Percentiles rank a stretch among this genome's conserved stretches.
These are phyloP conservation scores for Drosophila nigrodunni DNA, from an alignment of 1,140 invertebrate genomes.

Conservation along the genomic window DNA sequence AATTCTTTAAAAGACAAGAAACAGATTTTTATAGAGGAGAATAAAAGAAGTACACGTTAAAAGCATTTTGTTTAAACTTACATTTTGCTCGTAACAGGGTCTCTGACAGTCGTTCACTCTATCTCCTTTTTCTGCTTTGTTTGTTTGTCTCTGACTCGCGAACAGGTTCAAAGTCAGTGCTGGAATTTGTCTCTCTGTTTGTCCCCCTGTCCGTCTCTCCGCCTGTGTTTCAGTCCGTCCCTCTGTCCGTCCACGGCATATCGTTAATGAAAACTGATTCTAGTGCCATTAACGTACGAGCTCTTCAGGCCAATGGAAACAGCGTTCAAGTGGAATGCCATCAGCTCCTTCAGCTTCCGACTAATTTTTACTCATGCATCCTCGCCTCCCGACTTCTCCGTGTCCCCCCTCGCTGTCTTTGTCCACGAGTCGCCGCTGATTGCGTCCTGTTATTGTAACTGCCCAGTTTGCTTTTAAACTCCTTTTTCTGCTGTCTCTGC, in stretches of 20 bases:
- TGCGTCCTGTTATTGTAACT: conserved; percentile 56
- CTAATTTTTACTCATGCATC: conserved; percentile 68
- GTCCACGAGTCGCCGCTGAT: conserved; percentile 65
- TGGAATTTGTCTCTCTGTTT: too few relatives aligned
- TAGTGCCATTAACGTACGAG: conserved; percentile 82
- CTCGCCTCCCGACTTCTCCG: conserved; percentile 8
- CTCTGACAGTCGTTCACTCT: not conserved
- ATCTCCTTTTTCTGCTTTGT: not conserved
- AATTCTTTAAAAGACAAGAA: too few relatives aligned
- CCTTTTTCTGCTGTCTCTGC: too few relatives aligned
- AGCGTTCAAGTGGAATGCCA: conserved; percentile 64
- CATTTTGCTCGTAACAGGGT: too few relatives aligned
- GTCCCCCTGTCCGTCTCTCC: too few relatives aligned
- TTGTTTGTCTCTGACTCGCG: not conserved
- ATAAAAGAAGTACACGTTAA: too few relatives aligned
- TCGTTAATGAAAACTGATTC: conserved; percentile 83
- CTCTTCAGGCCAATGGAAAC: conserved; percentile 64
- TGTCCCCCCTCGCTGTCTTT: not conserved
- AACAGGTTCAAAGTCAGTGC: conserved; percentile 22
- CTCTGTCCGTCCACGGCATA: conserved; percentile 52
- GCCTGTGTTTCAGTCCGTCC: too few relatives aligned
- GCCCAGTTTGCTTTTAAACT: conserved; percentile 14
- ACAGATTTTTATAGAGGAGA: too few relatives aligned
- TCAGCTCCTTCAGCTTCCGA: conserved; percentile 31
- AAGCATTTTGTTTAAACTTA: too few relatives aligned